Evolutionary conservation across 2,888 invertebrate genomes (phyloP).

Genomic region (Falcaria lacertinaria): DNA sequence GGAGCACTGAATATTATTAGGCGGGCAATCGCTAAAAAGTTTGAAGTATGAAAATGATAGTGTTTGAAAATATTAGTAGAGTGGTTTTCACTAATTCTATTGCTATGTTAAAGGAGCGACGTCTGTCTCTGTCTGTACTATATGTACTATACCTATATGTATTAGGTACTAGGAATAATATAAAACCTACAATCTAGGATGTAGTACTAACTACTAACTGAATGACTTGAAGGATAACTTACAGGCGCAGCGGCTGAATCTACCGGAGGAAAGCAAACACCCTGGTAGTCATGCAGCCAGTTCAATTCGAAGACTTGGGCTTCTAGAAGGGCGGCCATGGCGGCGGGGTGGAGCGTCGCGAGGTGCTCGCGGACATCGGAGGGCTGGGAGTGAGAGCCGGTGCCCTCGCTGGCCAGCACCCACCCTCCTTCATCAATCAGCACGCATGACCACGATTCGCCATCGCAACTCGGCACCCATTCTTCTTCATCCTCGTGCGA

Average conservation of each 20-base stretch:
- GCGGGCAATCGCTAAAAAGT: no score
- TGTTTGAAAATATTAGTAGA: no score
- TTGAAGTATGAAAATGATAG: no score
- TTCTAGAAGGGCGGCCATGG: conserved; percentile 55
- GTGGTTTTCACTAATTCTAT: no score
- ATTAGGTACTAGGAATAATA: no score
- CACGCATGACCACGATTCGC: conserved; percentile 56
- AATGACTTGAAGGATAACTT: no score
- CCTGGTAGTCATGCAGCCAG: conserved; percentile 70
- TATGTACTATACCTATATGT: no score
- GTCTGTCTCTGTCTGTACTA: no score
- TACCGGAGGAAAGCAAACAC: conserved; percentile 54
- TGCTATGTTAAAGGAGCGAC: no score
- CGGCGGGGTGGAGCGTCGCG: conserved; percentile 47
- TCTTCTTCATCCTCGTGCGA: conserved; percentile 43
- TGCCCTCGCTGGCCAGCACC: conserved; percentile 51
- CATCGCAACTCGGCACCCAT: conserved; percentile 54
- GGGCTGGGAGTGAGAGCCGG: conserved; percentile 16
- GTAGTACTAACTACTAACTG: no score
- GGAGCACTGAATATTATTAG: no score
- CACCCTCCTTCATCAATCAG: conserved; percentile 68
- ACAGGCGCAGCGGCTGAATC: conserved; percentile 39
- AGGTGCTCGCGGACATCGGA: conserved; percentile 48
- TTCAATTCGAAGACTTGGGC: conserved; percentile 53
- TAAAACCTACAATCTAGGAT: no score